Evolutionary conservation across 2,888 invertebrate species (phyloP).

Genomic region (Yponomeuta sedellus): DNA sequence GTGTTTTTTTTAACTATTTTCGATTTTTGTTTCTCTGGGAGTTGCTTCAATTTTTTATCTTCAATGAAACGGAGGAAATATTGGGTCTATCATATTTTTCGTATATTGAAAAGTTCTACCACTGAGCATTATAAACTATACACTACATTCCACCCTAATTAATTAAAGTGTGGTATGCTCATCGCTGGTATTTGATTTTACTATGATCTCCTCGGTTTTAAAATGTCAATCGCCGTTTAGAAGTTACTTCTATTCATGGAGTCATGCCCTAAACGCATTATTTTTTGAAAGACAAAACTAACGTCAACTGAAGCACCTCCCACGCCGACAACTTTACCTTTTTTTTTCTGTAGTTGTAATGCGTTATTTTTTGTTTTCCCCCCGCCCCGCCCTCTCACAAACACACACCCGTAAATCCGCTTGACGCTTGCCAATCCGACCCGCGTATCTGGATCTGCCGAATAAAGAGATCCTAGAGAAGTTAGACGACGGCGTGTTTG

Average conservation of each 20-base stretch:
- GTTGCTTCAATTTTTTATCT: slow-evolving; percentile 7
- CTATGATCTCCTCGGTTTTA: too few species aligned
- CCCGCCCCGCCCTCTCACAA: slow-evolving; percentile 27
- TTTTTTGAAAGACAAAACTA: not conserved
- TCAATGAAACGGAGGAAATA: not conserved
- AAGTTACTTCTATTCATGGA: too few species aligned
- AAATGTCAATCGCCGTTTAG: too few species aligned
- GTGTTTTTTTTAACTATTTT: slow-evolving; percentile 31
- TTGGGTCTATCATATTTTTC: too few species aligned
- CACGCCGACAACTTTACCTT: not conserved
- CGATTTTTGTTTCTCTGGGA: slow-evolving; percentile 21
- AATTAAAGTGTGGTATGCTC: too few species aligned
- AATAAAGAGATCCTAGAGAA: slow-evolving; percentile 69
- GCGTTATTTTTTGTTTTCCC: slow-evolving; percentile 73
- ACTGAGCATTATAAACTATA: too few species aligned
- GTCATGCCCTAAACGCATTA: too few species aligned
- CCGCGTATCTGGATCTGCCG: slow-evolving; percentile 30
- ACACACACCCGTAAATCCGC: slow-evolving; percentile 49
- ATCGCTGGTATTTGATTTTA: too few species aligned
- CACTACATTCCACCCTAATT: too few species aligned
- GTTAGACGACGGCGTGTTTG: slow-evolving; percentile 72
- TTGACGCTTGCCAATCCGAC: slow-evolving; percentile 72
- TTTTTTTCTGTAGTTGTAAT: slow-evolving; percentile 74
- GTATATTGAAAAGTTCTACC: too few species aligned
- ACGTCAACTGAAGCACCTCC: not conserved